A percentile compares a stretch with the other conserved stretches of the same genome.
phyloP scores from a whole-genome alignment of 2,797 vertebrate species.

The Anabas testudineus region DNA sequence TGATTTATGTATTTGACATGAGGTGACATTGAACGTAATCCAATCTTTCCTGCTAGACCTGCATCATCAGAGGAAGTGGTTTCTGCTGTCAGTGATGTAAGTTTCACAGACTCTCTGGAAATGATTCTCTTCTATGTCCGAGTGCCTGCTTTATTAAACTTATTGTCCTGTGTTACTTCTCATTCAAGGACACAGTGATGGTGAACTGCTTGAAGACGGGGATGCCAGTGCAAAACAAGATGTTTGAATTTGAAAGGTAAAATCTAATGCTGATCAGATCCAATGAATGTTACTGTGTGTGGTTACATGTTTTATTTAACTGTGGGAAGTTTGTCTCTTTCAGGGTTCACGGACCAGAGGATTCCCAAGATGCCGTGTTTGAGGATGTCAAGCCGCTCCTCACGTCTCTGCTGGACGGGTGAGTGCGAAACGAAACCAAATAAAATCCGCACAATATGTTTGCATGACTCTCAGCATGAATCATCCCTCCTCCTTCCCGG shows the following conservation, averaged over 20 bases:
- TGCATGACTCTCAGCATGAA: neutral
- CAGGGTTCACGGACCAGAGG: slow-evolving; percentile 86
- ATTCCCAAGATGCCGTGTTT: slow-evolving; percentile 86
- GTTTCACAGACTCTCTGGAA: slow-evolving; percentile 37
- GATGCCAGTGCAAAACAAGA: slow-evolving; percentile 78
- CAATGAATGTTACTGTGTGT: neutral
- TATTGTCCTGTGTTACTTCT: neutral
- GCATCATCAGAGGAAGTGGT: slow-evolving; percentile 78
- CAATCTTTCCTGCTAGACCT: slow-evolving; percentile 59
- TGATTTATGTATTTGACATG: neutral
- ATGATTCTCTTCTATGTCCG: neutral
- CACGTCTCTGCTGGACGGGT: slow-evolving; percentile 90
- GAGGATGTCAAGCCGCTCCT: slow-evolving; percentile 87
- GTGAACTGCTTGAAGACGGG: slow-evolving; percentile 84
- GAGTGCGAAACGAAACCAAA: slow-evolving; percentile 59
- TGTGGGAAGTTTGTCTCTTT: neutral
- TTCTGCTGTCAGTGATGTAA: slow-evolving; percentile 85
- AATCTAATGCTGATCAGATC: neutral
- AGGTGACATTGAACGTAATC: neutral
- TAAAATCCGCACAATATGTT: neutral
- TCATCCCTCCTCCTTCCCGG: neutral
- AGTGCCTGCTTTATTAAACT: neutral
- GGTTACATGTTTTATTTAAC: neutral
- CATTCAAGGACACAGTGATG: slow-evolving; percentile 86
- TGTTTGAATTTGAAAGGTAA: slow-evolving; percentile 91